Evolutionary conservation across 2,888 invertebrate genomes (phyloP), one percentile per base, ranked within the genome.

Genomic region (Heliconius ethilla): DNA sequence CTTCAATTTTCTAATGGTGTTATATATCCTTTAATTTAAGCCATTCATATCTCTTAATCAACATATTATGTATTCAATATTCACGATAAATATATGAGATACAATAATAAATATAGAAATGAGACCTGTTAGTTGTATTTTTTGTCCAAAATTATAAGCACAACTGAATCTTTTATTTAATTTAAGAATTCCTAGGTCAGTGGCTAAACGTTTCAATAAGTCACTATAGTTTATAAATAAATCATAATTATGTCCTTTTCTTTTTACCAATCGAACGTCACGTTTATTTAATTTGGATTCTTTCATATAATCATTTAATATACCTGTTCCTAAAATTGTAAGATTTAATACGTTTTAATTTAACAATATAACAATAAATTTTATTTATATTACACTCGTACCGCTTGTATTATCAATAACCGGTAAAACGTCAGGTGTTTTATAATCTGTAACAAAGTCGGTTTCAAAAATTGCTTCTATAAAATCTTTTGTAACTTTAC

Each of bases 401-500:
- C 75, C 78, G 27, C 79, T 79, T 29, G 40, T 75, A 70, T 76
- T 81, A 80, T 81, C 79, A 59, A 76, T 25, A 67, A 75, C 59
- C 51, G 75, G 63, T 22, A 77, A 70, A 62, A 73, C 29, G 73
- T 80, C 63, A 27, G 75, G 77, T 33, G 78, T 70, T 37, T 63
- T 84, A 83, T 83, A 88, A 84, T 91, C 91, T 74, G 86, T 83
- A n/a, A 84, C 82, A 10, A 86, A 81, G 76, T 93, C 93, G 4
- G 89, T 87, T 81, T 94, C 94, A 63, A 94, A 86, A 82, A 94
- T 91, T 78, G 93, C 92, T 75, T 93, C 92, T 79, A 94, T 82
- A 82, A 94, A 94, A 82, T 92, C 91, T 83, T 87, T 90, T 22
- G 92, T 91, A 4, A 84, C 86, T 76, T 87, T 88, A 51, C 84